phyloP scores from a whole-genome alignment of 2,113 vertebrate species.

The Notarius quadriscutis region DNA sequence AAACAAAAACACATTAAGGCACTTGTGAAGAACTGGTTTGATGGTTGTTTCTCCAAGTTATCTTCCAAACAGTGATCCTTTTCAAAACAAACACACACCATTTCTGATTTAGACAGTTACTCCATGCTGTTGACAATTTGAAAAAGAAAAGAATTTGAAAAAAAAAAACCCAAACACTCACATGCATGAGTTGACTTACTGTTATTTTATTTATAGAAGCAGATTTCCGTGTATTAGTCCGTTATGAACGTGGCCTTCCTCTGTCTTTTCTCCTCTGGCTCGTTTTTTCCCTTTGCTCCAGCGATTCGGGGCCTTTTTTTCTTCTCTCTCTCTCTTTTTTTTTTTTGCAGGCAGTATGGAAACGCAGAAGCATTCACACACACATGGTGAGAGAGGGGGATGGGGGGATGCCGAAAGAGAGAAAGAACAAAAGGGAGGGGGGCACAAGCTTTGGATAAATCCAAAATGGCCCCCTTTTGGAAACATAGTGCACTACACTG shows the following conservation, averaged over 20 bases:
- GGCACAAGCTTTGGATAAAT: background rate
- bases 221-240: background rate
- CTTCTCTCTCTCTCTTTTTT: background rate
- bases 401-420: slow-evolving; percentile 35
- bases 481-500: background rate
- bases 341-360: slow-evolving; percentile 12
- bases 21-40: background rate
- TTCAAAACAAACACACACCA: slow-evolving; percentile 7
- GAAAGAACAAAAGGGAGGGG: slow-evolving; percentile 11
- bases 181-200: slow-evolving; percentile 1
- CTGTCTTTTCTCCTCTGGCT: background rate
- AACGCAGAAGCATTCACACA: slow-evolving; percentile 24
- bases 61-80: background rate
- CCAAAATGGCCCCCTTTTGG: slow-evolving; percentile 13
- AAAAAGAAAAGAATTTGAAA: background rate
- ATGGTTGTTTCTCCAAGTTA: background rate
- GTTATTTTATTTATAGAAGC: background rate
- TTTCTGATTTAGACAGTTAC: background rate
- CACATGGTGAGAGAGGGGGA: slow-evolving; percentile 21
- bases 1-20: background rate
- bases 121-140: background rate
- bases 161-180: too few relatives aligned
- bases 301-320: background rate
- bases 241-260: background rate
- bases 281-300: background rate